Base-by-base conservation (phyloP, 1,140 invertebrate species). In the Vollenhovia emeryi region DNA sequence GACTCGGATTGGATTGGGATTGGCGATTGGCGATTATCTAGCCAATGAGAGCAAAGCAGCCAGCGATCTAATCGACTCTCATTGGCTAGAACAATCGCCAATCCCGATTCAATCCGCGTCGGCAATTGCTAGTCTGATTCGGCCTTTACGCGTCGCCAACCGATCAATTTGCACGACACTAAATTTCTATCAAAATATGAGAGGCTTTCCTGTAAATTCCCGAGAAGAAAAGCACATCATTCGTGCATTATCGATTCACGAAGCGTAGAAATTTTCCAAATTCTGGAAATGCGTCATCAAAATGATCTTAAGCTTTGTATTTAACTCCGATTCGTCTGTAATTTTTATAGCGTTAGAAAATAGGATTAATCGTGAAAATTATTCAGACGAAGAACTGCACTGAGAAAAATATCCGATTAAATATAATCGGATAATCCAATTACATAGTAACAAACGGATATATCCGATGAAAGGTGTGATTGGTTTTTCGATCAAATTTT, bases 191-290 rank as follows among this genome's bases (percentile, higher is more conserved):
- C 48, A 79, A 69, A 80, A n/a, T 13, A 11, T 27, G 21, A 30
- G 15, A 21, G 1, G 9, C 11, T 57, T 57, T n/a, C 18, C 18
- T 64, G 24, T 27, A 24, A 45, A 73, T 55, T 24, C 36, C 13
- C 4, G 2, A 33, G 24, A 43, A 13, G 9, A 33, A 33, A 43
- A 13, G 9, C n/a, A 52, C 50, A 43, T 80, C 24, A 1, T 52
- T 36, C 33, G 8, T 30, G 40, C 36, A 52, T 71, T 80, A 80
- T 80, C n/a, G 50, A 80, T 80, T 48, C 40, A 30, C 21, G 13
- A 66, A 66, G 11, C 18, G 36, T 71, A 18, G 33, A 69, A 52
- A 68, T 27, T 18, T 68, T 15, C 7, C 59, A 50, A 50, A 50
- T 33, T n/a, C 13, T 8, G 15, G 33, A 68, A 79, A 68, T 52